Percentiles rank a stretch among this genome's conserved stretches.
These are phyloP conservation scores for Spilogale gracilis DNA, from an alignment of 2,113 vertebrate species.

Conservation along the genomic window DNA sequence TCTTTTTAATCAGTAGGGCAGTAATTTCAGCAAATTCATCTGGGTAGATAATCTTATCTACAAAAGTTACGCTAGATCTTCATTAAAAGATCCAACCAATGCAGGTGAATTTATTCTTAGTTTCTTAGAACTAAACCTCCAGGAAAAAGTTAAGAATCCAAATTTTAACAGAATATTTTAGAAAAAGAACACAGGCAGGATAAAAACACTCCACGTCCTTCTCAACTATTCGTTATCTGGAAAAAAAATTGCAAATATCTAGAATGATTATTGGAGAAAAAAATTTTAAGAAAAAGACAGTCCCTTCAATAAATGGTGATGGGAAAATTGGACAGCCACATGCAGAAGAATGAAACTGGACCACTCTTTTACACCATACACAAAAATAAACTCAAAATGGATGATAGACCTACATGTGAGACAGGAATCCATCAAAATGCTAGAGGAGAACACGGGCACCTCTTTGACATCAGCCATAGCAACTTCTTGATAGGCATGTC, in stretches of 20 bases:
- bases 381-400: neutral
- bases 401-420: neutral
- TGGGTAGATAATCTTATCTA: neutral
- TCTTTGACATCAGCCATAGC: neutral
- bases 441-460: neutral
- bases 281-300: neutral
- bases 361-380: no score
- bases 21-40: conserved; percentile 34
- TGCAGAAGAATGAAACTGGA: neutral
- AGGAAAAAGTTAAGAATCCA: neutral
- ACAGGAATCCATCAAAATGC: neutral
- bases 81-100: conserved; percentile 7
- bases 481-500: neutral
- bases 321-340: neutral
- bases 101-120: neutral
- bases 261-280: conserved; percentile 34
- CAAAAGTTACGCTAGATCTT: conserved; percentile 1
- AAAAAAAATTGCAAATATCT: conserved; percentile 32
- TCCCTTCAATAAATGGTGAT: neutral
- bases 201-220: neutral
- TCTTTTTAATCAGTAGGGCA: conserved; percentile 20
- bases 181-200: neutral
- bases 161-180: conserved; percentile 39
- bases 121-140: neutral
- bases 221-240: neutral